Evolutionary conservation across 2,113 vertebrate genomes (phyloP), one percentile per base, ranked within the genome.

Genomic region (Lepus americanus): DNA sequence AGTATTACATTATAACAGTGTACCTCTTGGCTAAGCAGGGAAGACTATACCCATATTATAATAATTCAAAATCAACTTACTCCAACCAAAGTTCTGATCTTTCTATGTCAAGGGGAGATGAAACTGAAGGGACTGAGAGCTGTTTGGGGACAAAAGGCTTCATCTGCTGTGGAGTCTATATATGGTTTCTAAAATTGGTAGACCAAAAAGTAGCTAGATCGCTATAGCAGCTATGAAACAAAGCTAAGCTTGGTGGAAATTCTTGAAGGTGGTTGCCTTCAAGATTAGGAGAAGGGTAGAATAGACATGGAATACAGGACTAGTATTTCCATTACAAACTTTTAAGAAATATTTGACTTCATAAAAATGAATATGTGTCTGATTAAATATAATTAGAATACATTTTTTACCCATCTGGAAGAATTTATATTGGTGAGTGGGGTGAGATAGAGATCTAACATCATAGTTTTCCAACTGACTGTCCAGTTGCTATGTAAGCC

Each of bases 351-450:
- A 76, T 31, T 83, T 91, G 67, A 51, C 49, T 96, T 92, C 77
- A 93, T 90, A 82, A 92, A 89, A 74, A 69, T 53, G 63, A 72
- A 19, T 67, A n/a, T 94, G 55, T 89, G 29, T 93, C 89, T 78
- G 79, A 94, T 90, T 96, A 89, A 90, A 95, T 81, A 73, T 61
- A 88, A 95, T 87, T 82, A 78, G 73, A 87, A 83, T 25, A 76
- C 20, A 86, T 70, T 78, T 91, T 89, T 97, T 90, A 55, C 44
- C 23, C 69, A 83, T 92, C 83, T 97, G 55, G 87, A 95, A 94
- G 87, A 95, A 94, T 79, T 95, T 93, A 83, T 93, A 74, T 55
- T 74, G n/a, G 81, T 72, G 31, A 86, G 7, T 67, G 22, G 16
- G 19, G 29, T 85, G 51, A 53, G 27, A 96, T 25, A 89, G 36